Evolutionary conservation across 2,797 vertebrate genomes (phyloP).

Genomic region (Falco novaeseelandiae): DNA sequence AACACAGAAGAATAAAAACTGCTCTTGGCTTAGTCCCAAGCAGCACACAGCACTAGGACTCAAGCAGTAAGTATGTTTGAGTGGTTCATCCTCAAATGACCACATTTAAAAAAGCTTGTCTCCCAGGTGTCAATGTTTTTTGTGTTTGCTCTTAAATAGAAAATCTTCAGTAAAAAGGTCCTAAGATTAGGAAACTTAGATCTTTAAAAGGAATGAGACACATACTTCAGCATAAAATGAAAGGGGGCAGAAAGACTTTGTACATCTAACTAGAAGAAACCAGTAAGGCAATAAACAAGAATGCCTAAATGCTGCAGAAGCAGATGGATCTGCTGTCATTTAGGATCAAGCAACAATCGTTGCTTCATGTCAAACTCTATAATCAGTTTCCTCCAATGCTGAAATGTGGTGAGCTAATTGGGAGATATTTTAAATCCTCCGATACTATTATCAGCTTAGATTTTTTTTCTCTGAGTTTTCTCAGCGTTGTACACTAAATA

Average conservation of each 20-base stretch:
- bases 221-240: not conserved
- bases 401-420: not conserved
- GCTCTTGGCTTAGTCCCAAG: not conserved
- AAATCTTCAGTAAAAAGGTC: not conserved
- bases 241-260: not conserved
- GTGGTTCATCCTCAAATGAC: not conserved
- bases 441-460: not conserved
- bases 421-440: not conserved
- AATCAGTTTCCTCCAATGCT: not conserved
- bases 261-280: not conserved
- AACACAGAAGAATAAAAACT: not conserved
- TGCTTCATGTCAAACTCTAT: not conserved
- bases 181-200: not conserved
- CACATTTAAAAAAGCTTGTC: not conserved
- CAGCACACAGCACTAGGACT: not conserved
- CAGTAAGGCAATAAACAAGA: not conserved
- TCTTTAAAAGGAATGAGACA: not conserved
- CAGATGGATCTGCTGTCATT: not conserved
- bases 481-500: not conserved
- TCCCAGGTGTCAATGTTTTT: not conserved
- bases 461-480: not conserved
- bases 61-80: not conserved
- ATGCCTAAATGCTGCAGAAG: not conserved
- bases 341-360: not conserved
- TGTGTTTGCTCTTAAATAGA: not conserved